A percentile compares a stretch with the other conserved stretches of the same genome.
phyloP scores from a whole-genome alignment of 2,888 invertebrate genomes.

The Drosophila quinaria region DNA sequence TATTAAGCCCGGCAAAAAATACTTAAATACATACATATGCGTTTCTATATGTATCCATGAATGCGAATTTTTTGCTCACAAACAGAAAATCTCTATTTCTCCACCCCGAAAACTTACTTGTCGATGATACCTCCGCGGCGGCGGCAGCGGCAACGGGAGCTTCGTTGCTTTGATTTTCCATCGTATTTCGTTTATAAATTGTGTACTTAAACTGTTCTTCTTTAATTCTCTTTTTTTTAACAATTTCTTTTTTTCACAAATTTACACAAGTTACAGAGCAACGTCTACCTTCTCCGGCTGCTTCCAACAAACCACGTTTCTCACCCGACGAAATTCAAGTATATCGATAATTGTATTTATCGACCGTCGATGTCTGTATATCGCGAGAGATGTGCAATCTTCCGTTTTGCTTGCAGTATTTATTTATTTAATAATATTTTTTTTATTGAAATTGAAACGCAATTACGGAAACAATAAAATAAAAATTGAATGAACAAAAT shows the following conservation, averaged over 20 bases:
- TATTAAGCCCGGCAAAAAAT: constrained; percentile 45
- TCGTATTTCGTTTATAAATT: constrained; percentile 70
- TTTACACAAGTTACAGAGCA: constrained; percentile 79
- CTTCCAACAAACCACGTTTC: constrained; percentile 82
- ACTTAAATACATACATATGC: constrained; percentile 34
- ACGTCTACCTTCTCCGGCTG: constrained; percentile 80
- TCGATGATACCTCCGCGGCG: constrained; percentile 84
- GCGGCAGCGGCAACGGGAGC: constrained; percentile 79
- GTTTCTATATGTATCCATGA: constrained; percentile 18
- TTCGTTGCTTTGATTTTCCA: constrained; percentile 82
- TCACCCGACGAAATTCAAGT: constrained; percentile 46
- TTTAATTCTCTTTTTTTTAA: constrained; percentile 57
- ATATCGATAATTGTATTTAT: constrained; percentile 50
- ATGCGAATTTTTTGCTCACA: constrained; percentile 43
- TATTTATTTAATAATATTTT: not conserved
- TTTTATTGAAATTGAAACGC: constrained; percentile 1
- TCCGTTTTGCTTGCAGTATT: constrained; percentile 24
- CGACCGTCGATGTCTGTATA: constrained; percentile 10
- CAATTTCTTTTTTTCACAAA: constrained; percentile 70
- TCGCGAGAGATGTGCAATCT: constrained; percentile 12
- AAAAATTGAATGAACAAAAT: constrained; percentile 5
- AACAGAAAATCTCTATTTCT: constrained; percentile 46
- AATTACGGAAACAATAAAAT: constrained; percentile 14
- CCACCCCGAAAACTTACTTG: constrained; percentile 81
- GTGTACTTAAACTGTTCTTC: constrained; percentile 72